These are phyloP conservation scores for Macroramphosus scolopax DNA, from an alignment of 2,797 vertebrate genomes.

Conservation along the genomic window DNA sequence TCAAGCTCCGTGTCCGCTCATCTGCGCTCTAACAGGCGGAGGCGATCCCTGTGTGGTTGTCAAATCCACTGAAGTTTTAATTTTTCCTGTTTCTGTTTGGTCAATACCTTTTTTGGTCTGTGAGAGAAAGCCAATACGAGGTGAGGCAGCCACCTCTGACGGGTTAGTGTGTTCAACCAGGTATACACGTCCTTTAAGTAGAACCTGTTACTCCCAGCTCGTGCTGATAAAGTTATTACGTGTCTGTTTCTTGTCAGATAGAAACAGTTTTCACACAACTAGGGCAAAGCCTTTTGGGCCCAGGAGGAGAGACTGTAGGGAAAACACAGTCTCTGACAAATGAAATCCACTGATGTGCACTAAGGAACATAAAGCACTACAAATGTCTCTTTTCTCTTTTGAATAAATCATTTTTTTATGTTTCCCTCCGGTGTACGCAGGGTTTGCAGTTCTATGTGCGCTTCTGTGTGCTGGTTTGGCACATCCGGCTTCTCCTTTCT, in stretches of 20 bases:
- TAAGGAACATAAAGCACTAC: constrained; percentile 26
- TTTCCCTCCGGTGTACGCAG: constrained; percentile 14
- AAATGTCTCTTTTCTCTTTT: constrained; percentile 30
- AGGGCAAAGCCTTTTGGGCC: constrained; percentile 16
- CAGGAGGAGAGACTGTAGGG: constrained; percentile 9
- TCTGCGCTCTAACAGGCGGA: constrained; percentile 30
- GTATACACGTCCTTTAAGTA: constrained; percentile 40
- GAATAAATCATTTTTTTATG: constrained; percentile 34
- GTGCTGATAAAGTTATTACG: constrained; percentile 50
- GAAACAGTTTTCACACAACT: constrained; percentile 32
- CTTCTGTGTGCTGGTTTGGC: constrained; percentile 34
- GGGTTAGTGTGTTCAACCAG: constrained; percentile 30
- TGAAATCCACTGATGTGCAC: constrained; percentile 37
- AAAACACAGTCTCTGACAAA: constrained; percentile 22
- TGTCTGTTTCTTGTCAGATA: constrained; percentile 36
- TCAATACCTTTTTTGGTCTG: constrained; percentile 45
- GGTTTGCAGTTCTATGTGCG: constrained; percentile 16
- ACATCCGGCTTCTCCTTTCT: constrained; percentile 40
- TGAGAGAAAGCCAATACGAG: constrained; percentile 28
- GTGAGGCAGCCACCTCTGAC: constrained; percentile 20
- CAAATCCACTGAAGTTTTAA: constrained; percentile 58
- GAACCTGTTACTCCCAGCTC: constrained; percentile 24
- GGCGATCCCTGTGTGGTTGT: constrained; percentile 46
- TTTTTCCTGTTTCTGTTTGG: constrained; percentile 50
- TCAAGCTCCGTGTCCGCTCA: constrained; percentile 47